These are phyloP conservation scores for Vanessa cardui DNA, from an alignment of 2,888 invertebrate genomes.

Conservation along the genomic window DNA sequence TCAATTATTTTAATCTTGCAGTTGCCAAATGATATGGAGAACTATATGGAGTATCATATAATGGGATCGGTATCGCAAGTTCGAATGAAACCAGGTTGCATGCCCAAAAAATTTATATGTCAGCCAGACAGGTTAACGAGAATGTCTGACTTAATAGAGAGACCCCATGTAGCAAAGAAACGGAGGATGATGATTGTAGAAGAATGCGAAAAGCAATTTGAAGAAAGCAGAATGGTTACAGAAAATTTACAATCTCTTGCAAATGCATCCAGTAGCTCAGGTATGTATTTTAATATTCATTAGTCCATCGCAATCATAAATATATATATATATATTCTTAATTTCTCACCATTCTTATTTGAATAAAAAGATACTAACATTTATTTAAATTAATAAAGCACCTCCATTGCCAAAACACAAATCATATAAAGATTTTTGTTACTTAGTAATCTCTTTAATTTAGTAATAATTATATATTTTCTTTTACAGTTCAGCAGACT, in stretches of 20 bases:
- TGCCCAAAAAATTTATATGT: slow-evolving; percentile 48
- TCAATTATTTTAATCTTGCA: slow-evolving; percentile 8
- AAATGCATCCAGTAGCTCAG: no score
- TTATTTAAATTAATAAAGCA: no score
- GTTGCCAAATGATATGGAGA: slow-evolving; percentile 46
- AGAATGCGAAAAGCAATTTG: slow-evolving; percentile 34
- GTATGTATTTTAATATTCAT: no score
- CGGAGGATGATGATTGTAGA: slow-evolving; percentile 32
- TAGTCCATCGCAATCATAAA: no score
- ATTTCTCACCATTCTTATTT: no score
- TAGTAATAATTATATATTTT: no score
- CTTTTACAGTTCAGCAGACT: no score
- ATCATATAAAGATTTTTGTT: no score
- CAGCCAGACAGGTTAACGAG: slow-evolving; percentile 43
- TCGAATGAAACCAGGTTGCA: slow-evolving; percentile 49
- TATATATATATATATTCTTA: no score
- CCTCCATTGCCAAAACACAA: no score
- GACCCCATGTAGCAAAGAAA: slow-evolving; percentile 38
- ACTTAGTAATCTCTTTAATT: no score
- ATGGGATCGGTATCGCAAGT: slow-evolving; percentile 51
- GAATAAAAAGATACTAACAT: no score
- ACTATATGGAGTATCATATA: slow-evolving; percentile 50
- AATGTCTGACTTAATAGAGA: slow-evolving; percentile 34
- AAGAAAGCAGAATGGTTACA: slow-evolving; percentile 23
- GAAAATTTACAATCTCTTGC: slow-evolving; percentile 1